Conservation (phyloP, 2,797 vertebrate genomes). For the Furcifer pardalis region DNA sequence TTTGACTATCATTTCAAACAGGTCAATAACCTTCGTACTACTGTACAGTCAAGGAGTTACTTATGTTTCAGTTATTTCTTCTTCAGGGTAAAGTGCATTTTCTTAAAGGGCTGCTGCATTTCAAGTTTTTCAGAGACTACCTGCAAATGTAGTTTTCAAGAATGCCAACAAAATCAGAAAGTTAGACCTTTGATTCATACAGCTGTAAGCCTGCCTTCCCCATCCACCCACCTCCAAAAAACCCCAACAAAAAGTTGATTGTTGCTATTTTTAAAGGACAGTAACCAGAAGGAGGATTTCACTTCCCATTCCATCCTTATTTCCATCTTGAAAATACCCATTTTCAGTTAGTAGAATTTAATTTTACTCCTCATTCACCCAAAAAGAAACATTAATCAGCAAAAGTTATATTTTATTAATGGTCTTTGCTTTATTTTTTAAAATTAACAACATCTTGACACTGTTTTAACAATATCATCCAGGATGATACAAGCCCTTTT, state of each 20-base stretch:
- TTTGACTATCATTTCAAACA: background rate
- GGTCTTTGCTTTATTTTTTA: background rate
- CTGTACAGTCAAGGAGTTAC: background rate
- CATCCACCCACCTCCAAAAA: too few relatives aligned
- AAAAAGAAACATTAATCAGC: background rate
- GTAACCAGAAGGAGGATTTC: background rate
- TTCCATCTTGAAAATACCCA: background rate
- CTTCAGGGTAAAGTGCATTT: background rate
- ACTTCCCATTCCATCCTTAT: background rate
- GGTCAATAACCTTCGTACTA: background rate
- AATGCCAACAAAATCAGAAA: slow-evolving; percentile 1
- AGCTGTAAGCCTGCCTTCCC: slow-evolving; percentile 20
- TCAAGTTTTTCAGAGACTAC: background rate
- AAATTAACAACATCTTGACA: background rate
- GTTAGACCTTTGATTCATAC: slow-evolving; percentile 5
- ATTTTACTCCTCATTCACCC: background rate
- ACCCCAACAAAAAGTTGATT: background rate
- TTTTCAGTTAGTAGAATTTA: background rate
- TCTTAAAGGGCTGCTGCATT: background rate
- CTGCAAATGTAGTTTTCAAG: slow-evolving; percentile 8
- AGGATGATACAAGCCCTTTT: too few relatives aligned
- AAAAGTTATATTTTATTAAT: background rate
- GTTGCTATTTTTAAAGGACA: background rate
- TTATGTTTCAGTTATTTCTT: background rate
- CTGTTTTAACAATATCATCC: background rate